Evolutionary conservation across 2,888 invertebrate genomes (phyloP), one percentile per base, ranked within the genome.

Genomic region (Omphaloscelis lunosa): DNA sequence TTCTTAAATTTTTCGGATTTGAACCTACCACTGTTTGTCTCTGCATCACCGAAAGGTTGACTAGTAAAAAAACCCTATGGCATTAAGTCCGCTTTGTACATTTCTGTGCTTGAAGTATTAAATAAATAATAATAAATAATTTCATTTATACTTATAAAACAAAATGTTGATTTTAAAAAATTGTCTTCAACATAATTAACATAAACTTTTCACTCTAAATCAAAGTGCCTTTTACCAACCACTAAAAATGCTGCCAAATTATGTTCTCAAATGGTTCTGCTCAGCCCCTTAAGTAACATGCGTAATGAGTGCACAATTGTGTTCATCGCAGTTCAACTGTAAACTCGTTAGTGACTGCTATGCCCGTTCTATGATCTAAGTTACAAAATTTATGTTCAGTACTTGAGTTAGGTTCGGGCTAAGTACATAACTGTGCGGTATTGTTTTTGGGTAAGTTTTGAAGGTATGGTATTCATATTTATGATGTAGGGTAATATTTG

Each of bases 311-410:
- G 87, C 82, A 90, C 91, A 93, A 93, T 93, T 91, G 89, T 86
- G 84, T 82, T 91, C 91, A 93, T 91, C 87, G 88, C 70, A 82
- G 88, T 88, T 85, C 91, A 89, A 91, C 92, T 91, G 91, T 92
- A 92, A 93, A 93, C 93, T 94, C 93, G 92, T 93, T 93, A 93
- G 88, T 82, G 90, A 90, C 89, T 92, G 89, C 89, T 90, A 90
- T 91, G 89, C 87, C 82, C 63, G 65, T 65, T 80, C 87, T 80
- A 70, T 85, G 88, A 85, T 80, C 12, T 75, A 89, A 90, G 85
- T 67, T 75, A 84, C 68, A 70, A 72, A 80, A 80, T 86, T 78
- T 75, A 76, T 59, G 72, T 72, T 66, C 48, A 29, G 63, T 56
- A 34, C 70, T 62, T 77, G 68, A 84, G 83, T 86, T 75, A 79